These are phyloP conservation scores for Diploptera punctata DNA, from an alignment of 2,888 invertebrate species.

Conservation along the genomic window DNA sequence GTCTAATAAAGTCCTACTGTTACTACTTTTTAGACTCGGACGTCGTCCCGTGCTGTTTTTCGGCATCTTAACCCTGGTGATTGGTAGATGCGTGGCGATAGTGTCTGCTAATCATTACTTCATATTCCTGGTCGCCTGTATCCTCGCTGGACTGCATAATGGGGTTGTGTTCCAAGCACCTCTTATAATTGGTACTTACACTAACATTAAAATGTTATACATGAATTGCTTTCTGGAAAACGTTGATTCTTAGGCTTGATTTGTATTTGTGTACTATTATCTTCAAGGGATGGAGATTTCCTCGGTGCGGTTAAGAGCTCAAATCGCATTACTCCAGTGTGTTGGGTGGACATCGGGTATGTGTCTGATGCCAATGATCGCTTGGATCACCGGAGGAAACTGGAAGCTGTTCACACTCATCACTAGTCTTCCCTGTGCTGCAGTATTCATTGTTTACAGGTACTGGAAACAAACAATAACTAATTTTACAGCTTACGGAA, in stretches of 20 bases:
- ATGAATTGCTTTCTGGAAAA: too few species aligned
- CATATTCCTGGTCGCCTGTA: conserved; percentile 55
- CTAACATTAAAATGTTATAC: too few species aligned
- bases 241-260: too few species aligned
- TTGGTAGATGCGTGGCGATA: conserved; percentile 55
- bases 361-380: conserved; percentile 58
- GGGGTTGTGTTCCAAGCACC: conserved; percentile 59
- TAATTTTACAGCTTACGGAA: too few species aligned
- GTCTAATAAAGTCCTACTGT: too few species aligned
- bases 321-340: conserved; percentile 59
- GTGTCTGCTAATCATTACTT: conserved; percentile 54
- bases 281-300: conserved; percentile 66
- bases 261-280: too few species aligned
- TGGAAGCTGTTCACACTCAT: conserved; percentile 59
- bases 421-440: conserved; percentile 57
- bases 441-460: conserved; percentile 47
- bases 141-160: conserved; percentile 57
- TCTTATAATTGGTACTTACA: conserved; percentile 49
- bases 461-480: too few species aligned
- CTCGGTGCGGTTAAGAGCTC: conserved; percentile 57
- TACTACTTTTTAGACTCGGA: too few species aligned
- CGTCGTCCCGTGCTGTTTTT: conserved; percentile 60
- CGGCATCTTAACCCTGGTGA: conserved; percentile 55
- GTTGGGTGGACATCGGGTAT: conserved; percentile 56
- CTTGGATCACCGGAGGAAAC: conserved; percentile 57